Conservation (phyloP, 2,797 vertebrate genomes). For the Mormyrops attenuatus region DNA sequence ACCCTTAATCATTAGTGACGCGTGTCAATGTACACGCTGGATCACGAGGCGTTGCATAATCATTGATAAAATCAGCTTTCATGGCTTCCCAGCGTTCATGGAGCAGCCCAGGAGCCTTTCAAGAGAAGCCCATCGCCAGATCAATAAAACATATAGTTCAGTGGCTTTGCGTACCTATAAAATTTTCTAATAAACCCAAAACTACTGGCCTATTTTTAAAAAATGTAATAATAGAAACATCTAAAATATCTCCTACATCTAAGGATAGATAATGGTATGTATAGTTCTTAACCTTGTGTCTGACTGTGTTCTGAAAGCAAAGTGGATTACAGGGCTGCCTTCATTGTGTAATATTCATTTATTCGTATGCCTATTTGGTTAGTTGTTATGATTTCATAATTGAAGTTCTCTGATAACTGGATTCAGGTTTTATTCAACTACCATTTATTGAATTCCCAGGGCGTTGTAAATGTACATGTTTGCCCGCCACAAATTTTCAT, state of each 20-base stretch:
- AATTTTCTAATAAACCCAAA: background rate
- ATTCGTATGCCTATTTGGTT: background rate
- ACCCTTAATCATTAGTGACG: conserved; percentile 28
- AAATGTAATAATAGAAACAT: background rate
- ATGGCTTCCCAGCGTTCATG: conserved; percentile 8
- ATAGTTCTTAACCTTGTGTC: background rate
- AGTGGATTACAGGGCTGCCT: background rate
- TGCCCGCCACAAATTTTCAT: background rate
- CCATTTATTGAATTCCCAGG: background rate
- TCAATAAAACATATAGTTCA: background rate
- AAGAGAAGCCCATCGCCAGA: background rate
- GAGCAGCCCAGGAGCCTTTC: conserved; percentile 28
- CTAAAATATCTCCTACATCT: background rate
- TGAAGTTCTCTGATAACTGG: background rate
- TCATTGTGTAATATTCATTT: background rate
- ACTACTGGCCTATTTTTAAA: background rate
- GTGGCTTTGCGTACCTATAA: background rate
- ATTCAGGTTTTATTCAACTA: background rate
- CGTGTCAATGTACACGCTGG: conserved; percentile 27
- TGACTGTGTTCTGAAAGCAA: background rate
- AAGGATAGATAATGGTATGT: background rate
- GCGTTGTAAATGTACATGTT: background rate
- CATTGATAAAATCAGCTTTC: conserved; percentile 50
- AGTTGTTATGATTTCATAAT: background rate
- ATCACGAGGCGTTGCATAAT: conserved; percentile 58